A percentile compares a stretch with the other conserved stretches of the same genome.
Evolutionary conservation across 2,888 invertebrate species (phyloP).

Genomic region (Sarcophaga variegata): DNA sequence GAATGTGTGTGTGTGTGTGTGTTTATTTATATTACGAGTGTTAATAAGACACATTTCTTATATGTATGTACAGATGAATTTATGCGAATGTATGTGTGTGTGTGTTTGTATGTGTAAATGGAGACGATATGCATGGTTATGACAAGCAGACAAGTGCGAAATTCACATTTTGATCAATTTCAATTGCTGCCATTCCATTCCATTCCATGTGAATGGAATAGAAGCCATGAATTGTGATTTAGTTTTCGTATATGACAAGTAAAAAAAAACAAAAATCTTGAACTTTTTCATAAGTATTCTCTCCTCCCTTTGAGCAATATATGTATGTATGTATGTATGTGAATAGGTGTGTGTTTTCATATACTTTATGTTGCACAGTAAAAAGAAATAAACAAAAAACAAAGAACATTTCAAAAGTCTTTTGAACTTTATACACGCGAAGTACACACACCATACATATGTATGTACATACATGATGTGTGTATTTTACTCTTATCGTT

Average conservation of each 20-base stretch:
- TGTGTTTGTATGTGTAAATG: not conserved
- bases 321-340: too few relatives aligned
- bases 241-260: not conserved
- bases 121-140: not conserved
- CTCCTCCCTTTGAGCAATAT: not conserved
- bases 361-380: slow-evolving; percentile 13
- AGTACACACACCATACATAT: not conserved
- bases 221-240: slow-evolving; percentile 55
- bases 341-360: too few relatives aligned
- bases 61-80: not conserved
- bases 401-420: slow-evolving; percentile 33
- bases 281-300: not conserved
- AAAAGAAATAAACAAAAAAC: slow-evolving; percentile 31
- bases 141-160: not conserved
- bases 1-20: not conserved
- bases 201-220: slow-evolving; percentile 18
- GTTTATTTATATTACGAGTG: slow-evolving; percentile 13
- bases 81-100: not conserved
- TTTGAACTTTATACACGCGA: slow-evolving; percentile 28
- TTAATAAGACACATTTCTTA: slow-evolving; percentile 54
- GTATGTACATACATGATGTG: not conserved
- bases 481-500: not conserved
- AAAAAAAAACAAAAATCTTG: not conserved
- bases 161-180: slow-evolving; percentile 56
- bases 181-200: slow-evolving; percentile 47